Evolutionary conservation across 2,888 invertebrate genomes (phyloP), one percentile per base, ranked within the genome.

Genomic region (Scaptomyza flava): DNA sequence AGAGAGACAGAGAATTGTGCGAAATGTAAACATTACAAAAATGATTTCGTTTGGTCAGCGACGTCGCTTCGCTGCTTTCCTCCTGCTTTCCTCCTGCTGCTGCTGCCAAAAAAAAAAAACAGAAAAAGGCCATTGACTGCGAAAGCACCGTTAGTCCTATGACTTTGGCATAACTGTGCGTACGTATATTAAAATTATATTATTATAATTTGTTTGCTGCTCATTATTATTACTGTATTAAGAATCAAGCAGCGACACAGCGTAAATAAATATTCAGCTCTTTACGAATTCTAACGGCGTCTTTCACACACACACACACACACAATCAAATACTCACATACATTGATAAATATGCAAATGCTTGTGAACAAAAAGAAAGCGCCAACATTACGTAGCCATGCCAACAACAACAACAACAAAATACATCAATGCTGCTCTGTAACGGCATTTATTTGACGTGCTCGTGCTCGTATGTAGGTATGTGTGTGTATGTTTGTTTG

Each of bases 11-110:
- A 41, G 45, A 20, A 54, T 46, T 66, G 79, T 85, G 84, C 78
- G 83, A 84, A 84, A 85, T 87, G 87, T 87, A 86, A 81, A 85
- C 86, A 86, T 87, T 86, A 87, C 86, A 80, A 64, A 81, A 78
- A 65, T 65, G 62, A 60, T 63, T 48, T 61, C 58, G 53, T 52
- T 52, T 65, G 74, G 67, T 72, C 67, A 72, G 52, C 51, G 48
- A 33, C 34, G 38, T 23, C n/a, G 23, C 36, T 23, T 36, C 36
- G 48, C 51, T 41, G 51, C 52, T 68, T 20, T 17, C 17, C 23
- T 27, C 27, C 17, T 17, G 27, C 27, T 27, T 3, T 27, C 27
- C 17, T 17, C 6, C 27, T 27, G 27, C 27, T 34, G 54, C 38
- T 30, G 53, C 56, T 68, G 63, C 77, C 74, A 65, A 68, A 65